Conservation (phyloP, 2,113 vertebrate species). For the Indicator indicator region DNA sequence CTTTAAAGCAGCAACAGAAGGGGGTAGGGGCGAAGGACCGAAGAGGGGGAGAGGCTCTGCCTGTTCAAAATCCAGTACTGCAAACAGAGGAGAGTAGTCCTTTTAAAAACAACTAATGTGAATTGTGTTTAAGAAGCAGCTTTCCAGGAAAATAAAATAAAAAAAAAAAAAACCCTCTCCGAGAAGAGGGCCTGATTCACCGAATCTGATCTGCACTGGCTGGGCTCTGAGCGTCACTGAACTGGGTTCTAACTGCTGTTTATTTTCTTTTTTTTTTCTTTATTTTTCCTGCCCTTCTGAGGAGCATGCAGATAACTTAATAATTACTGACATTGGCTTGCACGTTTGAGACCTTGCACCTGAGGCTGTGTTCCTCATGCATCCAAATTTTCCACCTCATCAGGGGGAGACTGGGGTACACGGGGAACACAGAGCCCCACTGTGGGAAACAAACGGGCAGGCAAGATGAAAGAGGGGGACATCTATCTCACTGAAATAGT, state of each 20-base stretch:
- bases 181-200: conserved; percentile 21
- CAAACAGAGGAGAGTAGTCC: conserved; percentile 49
- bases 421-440: background rate
- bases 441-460: background rate
- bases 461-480: background rate
- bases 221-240: background rate
- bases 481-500: conserved; percentile 1
- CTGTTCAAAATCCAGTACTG: conserved; percentile 37
- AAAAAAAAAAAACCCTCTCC: conserved; percentile 5
- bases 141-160: conserved; percentile 54
- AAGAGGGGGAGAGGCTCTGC: background rate
- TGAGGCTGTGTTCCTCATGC: background rate
- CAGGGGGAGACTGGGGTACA: background rate
- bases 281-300: background rate
- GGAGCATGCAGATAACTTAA: background rate
- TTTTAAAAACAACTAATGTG: conserved; percentile 53
- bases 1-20: conserved; percentile 63
- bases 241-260: background rate
- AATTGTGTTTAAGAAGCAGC: conserved; percentile 50
- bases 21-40: background rate
- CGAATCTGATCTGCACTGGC: background rate
- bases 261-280: background rate
- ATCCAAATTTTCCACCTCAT: background rate
- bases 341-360: background rate
- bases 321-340: background rate